Evolutionary conservation across 2,797 vertebrate genomes (phyloP).

Genomic region (Ataeniobius toweri): DNA sequence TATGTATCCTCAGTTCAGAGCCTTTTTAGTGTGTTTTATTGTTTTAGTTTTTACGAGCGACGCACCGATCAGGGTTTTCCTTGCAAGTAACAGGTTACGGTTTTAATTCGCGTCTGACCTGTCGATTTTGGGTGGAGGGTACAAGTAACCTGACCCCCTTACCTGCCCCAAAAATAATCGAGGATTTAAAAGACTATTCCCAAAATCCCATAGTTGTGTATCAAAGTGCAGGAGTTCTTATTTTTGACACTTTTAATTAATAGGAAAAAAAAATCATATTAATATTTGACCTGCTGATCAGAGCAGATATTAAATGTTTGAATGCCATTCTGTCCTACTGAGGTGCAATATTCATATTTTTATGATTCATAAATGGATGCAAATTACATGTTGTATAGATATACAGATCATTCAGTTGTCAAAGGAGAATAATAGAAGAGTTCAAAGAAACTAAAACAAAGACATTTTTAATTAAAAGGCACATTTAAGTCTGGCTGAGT

Average conservation of each 20-base stretch:
- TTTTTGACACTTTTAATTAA: not conserved
- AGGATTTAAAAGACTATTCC: not conserved
- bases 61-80: not conserved
- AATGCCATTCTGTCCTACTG: conserved; percentile 5
- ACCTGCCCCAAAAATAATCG: not conserved
- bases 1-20: not conserved
- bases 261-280: not conserved
- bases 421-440: conserved; percentile 22
- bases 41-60: not conserved
- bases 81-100: not conserved
- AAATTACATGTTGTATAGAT: conserved; percentile 14
- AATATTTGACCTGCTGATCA: not conserved
- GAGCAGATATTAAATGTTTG: not conserved
- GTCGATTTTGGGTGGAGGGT: too few relatives aligned
- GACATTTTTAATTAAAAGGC: conserved; percentile 16
- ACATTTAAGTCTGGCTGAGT: conserved; percentile 17
- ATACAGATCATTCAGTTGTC: conserved; percentile 15
- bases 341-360: not conserved
- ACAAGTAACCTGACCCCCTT: too few relatives aligned
- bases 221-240: not conserved
- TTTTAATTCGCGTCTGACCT: not conserved
- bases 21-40: not conserved
- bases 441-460: conserved; percentile 25
- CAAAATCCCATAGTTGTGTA: not conserved
- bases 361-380: conserved; percentile 10